Evolutionary conservation across 2,113 vertebrate genomes (phyloP), one percentile per base, ranked within the genome.

Genomic region (Melanotaenia duboulayi): DNA sequence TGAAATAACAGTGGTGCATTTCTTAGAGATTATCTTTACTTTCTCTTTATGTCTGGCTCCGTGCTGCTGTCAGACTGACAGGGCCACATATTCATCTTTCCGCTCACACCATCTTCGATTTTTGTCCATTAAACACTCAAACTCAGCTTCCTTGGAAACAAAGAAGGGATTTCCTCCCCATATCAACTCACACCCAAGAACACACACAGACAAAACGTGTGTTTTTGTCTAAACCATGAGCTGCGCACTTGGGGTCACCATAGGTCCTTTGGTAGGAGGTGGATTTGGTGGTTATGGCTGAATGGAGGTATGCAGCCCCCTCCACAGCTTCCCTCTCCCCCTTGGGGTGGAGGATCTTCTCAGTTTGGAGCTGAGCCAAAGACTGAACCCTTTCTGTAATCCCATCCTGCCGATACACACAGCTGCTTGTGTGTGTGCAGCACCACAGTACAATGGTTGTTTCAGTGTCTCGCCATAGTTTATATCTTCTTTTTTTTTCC

Each of bases 161-260:
- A 92, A 92, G 74, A 85, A 87, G 87, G 89, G 81, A 86, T 90
- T 90, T 89, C 78, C 81, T 90, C 65, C 70, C 10, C 57, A 56
- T 48, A 35, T 50, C 44, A 39, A 23, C 56, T 39, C 35, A 57
- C 54, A 59, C 44, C 44, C 56, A 40, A 1, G 0, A 54, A 42
- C n/a, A 5, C 60, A 52, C 60, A 55, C 28, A 51, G 60, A 7
- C 37, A 25, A 62, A 39, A 46, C n/a, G 35, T 65, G 22, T 55
- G 49, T 70, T 25, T 62, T 20, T 46, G 23, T 62, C 59, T 25
- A 22, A 44, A 25, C 13, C 10, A 7, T 17, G 17, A 56, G 44
- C 49, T 23, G 0, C 7, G 37, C 20, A 9, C 3, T 17, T 1
- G 16, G 37, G 56, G 68, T 71, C 35, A n/a, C 46, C 10, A 6